Conservation (phyloP, 2,113 vertebrate species). For the Pseudopodoces humilis region DNA sequence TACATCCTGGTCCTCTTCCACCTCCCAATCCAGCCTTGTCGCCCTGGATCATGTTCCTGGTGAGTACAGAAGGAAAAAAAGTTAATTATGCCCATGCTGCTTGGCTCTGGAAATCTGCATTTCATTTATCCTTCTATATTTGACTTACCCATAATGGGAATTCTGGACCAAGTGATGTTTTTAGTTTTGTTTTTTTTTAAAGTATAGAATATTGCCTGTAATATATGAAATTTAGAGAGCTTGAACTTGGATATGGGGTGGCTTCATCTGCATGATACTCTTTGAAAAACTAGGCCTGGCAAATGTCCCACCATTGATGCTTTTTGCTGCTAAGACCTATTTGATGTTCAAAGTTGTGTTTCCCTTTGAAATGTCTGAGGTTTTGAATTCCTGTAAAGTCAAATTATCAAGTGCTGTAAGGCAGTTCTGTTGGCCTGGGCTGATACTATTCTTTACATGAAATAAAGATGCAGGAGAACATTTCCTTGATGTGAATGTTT, state of each 20-base stretch:
- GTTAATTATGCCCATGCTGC: slow-evolving; percentile 1
- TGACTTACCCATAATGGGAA: background rate
- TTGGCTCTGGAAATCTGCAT: slow-evolving; percentile 6
- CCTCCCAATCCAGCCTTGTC: slow-evolving; percentile 70
- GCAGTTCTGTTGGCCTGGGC: background rate
- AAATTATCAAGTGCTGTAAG: background rate
- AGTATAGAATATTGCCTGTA: background rate
- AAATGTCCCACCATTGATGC: background rate
- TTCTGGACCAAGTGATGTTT: background rate
- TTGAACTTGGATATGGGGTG: background rate
- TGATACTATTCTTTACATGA: background rate
- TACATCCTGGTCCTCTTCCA: slow-evolving; percentile 69
- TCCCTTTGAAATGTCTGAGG: slow-evolving; percentile 29
- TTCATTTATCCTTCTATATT: slow-evolving; percentile 1
- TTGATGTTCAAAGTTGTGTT: slow-evolving; percentile 22
- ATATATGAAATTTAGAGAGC: background rate
- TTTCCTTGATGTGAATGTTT: slow-evolving; percentile 2
- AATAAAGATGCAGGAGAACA: slow-evolving; percentile 26
- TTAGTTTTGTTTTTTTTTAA: background rate
- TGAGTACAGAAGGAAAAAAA: slow-evolving; percentile 55
- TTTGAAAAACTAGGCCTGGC: background rate
- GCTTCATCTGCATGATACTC: slow-evolving; percentile 8
- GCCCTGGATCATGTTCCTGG: slow-evolving; percentile 68
- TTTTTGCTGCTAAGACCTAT: slow-evolving; percentile 16
- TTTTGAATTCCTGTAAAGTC: slow-evolving; percentile 4